Evolutionary conservation across 2,888 invertebrate species (phyloP).

Genomic region (Plusia festucae): DNA sequence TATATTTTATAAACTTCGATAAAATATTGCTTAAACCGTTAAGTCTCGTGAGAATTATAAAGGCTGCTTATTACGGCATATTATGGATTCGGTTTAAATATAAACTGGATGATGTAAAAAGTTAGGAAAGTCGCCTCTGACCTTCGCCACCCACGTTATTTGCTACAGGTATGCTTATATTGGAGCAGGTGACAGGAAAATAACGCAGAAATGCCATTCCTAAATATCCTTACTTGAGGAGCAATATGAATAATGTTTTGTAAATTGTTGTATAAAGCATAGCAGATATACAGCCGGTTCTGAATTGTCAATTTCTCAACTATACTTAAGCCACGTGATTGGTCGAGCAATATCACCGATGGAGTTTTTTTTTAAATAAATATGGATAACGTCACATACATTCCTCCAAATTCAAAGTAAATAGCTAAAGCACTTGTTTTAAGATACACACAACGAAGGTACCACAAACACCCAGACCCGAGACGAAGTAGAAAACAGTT

Average conservation of each 20-base stretch:
- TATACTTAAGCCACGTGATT: too few species aligned
- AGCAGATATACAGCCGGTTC: too few species aligned
- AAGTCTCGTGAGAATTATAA: not conserved
- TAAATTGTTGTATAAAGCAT: too few species aligned
- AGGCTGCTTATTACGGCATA: constrained; percentile 12
- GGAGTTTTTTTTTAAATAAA: too few species aligned
- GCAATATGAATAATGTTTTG: not conserved
- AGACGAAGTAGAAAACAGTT: too few species aligned
- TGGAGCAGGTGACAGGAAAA: not conserved
- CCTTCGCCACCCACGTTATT: constrained; percentile 11
- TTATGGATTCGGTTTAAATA: constrained; percentile 5
- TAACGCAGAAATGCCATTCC: not conserved
- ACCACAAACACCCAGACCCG: too few species aligned
- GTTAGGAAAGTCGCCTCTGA: constrained; percentile 11
- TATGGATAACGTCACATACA: too few species aligned
- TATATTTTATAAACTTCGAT: not conserved
- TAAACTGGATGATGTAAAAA: constrained; percentile 9
- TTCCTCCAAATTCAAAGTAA: too few species aligned
- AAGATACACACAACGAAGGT: too few species aligned
- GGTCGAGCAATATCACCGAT: too few species aligned
- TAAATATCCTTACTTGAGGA: not conserved
- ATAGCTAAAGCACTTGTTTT: too few species aligned
- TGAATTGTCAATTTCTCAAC: too few species aligned
- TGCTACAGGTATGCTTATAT: constrained; percentile 3
- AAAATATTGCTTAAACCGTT: not conserved